These are phyloP conservation scores for Eclectus roratus DNA, from an alignment of 2,113 vertebrate species.

Conservation along the genomic window DNA sequence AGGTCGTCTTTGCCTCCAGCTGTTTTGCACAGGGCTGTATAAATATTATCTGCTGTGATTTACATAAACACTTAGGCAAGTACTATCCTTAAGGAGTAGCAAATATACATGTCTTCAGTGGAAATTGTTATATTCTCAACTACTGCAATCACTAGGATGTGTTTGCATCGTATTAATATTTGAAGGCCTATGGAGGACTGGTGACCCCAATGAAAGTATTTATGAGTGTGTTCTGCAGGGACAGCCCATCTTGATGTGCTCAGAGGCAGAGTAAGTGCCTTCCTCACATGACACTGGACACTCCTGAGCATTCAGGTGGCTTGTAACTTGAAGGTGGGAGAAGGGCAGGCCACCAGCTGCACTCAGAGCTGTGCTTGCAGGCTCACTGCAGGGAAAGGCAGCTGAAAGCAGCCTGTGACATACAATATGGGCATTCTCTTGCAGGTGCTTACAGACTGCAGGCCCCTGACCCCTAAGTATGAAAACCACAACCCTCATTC, in stretches of 20 bases:
- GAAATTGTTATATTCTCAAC: neutral
- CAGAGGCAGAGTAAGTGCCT: neutral
- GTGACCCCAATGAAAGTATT: neutral
- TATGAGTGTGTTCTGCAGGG: neutral
- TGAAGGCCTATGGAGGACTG: neutral
- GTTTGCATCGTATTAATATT: neutral
- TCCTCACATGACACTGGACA: neutral
- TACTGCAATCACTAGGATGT: neutral
- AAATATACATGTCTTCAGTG: neutral
- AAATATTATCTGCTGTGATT: constrained; percentile 26
- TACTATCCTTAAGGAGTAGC: neutral
- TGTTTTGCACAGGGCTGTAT: neutral
- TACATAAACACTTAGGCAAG: neutral
- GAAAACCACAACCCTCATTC: neutral
- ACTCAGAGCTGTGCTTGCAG: neutral
- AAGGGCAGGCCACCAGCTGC: neutral
- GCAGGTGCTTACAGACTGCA: neutral
- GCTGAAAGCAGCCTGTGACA: neutral
- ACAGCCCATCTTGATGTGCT: neutral
- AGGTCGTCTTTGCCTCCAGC: neutral
- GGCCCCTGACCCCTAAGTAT: neutral
- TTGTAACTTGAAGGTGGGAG: neutral
- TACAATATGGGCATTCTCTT: too few relatives aligned
- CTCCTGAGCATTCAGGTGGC: neutral
- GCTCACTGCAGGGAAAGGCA: neutral